Percentiles rank a stretch among this genome's conserved stretches.
phyloP scores from a whole-genome alignment of 1,140 invertebrate species.

The Drosophila mayri region DNA sequence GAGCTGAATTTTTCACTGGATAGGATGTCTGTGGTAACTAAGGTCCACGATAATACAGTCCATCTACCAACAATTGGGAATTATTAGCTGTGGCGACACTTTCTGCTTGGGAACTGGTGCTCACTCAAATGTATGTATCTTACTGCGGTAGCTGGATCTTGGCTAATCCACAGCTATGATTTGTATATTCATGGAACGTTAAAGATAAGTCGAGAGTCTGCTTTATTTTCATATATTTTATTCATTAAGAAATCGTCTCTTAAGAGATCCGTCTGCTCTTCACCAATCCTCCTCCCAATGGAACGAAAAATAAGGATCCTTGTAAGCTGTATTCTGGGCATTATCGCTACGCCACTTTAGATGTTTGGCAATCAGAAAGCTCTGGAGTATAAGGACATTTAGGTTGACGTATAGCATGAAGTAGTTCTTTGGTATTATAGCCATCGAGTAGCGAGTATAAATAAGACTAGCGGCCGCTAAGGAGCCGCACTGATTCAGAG shows the following conservation, averaged over 20 bases:
- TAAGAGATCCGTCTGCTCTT: no score
- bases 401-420: conserved; percentile 51
- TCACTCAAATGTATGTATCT: no score
- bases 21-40: no score
- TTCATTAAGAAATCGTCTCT: not conserved
- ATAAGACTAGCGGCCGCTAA: conserved; percentile 50
- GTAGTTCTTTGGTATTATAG: conserved; percentile 68
- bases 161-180: no score
- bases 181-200: not conserved
- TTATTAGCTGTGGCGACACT: no score
- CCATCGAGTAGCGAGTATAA: conserved; percentile 64
- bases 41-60: no score
- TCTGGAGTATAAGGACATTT: conserved; percentile 41
- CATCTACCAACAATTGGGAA: no score
- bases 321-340: not conserved
- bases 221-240: not conserved
- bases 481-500: conserved; percentile 45
- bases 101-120: no score
- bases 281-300: conserved; percentile 33
- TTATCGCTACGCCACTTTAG: conserved; percentile 41
- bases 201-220: not conserved
- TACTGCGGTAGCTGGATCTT: no score
- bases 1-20: no score
- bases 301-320: conserved; percentile 1
- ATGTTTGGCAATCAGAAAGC: conserved; percentile 40